These are phyloP conservation scores for Raphicerus campestris DNA, from an alignment of 2,113 vertebrate species.

Conservation along the genomic window DNA sequence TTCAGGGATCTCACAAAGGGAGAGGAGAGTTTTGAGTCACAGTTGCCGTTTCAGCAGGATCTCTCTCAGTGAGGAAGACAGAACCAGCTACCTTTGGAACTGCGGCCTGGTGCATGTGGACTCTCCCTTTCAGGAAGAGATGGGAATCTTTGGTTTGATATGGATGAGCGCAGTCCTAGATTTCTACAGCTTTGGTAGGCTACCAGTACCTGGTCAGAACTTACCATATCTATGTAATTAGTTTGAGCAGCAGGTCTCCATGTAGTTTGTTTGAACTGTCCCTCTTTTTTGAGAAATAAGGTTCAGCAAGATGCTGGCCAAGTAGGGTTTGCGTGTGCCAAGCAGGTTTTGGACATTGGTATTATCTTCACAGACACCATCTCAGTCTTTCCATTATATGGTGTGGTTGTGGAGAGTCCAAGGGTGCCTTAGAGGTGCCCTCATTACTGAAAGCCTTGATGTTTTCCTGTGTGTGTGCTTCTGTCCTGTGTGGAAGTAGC, in stretches of 20 bases:
- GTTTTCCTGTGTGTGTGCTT: conserved; percentile 1
- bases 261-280: not conserved
- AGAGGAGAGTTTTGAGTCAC: not conserved
- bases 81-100: conserved; percentile 60
- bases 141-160: conserved; percentile 74
- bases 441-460: conserved; percentile 1
- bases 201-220: conserved; percentile 56
- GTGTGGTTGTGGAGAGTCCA: not conserved
- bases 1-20: not conserved
- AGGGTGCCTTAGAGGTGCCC: not conserved
- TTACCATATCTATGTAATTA: not conserved
- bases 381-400: not conserved
- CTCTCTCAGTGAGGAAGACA: conserved; percentile 28
- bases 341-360: conserved; percentile 15
- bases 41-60: conserved; percentile 28
- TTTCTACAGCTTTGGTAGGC: conserved; percentile 73
- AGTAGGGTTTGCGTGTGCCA: not conserved
- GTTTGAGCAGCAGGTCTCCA: conserved; percentile 52
- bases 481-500: not conserved
- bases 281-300: conserved; percentile 24
- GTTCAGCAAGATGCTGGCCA: conserved; percentile 3
- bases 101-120: conserved; percentile 39
- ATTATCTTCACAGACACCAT: not conserved
- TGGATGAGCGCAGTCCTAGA: conserved; percentile 48
- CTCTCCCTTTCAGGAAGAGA: conserved; percentile 58